phyloP scores from a whole-genome alignment of 2,797 vertebrate species.

The Sebastes taczanowskii region DNA sequence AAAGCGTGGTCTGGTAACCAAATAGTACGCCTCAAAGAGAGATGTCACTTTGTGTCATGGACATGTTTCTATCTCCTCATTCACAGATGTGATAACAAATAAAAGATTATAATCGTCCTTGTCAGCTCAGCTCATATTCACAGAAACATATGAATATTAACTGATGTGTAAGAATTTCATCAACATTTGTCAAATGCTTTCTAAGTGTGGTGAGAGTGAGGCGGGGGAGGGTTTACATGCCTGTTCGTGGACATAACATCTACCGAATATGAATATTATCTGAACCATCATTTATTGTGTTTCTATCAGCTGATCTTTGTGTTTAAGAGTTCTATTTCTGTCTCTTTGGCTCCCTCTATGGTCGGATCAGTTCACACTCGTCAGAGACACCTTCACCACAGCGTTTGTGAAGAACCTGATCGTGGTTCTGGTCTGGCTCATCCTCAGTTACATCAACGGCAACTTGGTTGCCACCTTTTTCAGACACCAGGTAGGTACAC shows the following conservation, averaged over 20 bases:
- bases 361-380: conserved; percentile 25
- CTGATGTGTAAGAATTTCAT: too few relatives aligned
- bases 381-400: conserved; percentile 66
- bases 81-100: too few relatives aligned
- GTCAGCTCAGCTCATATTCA: too few relatives aligned
- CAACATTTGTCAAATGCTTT: too few relatives aligned
- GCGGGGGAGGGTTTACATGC: not conserved
- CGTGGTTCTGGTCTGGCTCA: conserved; percentile 73
- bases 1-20: too few relatives aligned
- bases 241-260: not conserved
- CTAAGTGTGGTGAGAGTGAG: not conserved
- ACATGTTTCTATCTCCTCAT: too few relatives aligned
- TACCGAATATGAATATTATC: too few relatives aligned
- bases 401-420: conserved; percentile 78
- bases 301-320: not conserved
- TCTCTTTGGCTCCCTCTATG: not conserved
- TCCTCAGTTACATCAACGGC: conserved; percentile 77
- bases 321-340: not conserved
- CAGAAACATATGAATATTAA: too few relatives aligned
- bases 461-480: conserved; percentile 75
- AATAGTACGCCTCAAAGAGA: too few relatives aligned
- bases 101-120: too few relatives aligned
- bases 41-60: too few relatives aligned
- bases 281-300: too few relatives aligned
- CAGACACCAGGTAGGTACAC: conserved; percentile 66